Conservation (phyloP, 2,888 invertebrate species). For the Caenorhabditis plicata region DNA sequence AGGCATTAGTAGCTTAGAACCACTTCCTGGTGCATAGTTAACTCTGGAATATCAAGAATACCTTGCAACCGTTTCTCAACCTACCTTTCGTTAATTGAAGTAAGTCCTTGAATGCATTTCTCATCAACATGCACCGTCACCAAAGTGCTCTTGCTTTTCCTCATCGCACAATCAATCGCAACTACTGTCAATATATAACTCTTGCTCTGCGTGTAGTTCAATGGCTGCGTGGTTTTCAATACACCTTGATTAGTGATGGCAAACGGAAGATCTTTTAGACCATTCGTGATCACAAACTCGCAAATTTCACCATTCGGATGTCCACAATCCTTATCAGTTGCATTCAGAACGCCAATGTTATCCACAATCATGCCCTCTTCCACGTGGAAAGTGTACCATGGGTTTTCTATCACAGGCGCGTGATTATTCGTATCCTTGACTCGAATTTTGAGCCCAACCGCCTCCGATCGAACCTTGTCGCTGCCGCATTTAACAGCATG, state of each 20-base stretch:
- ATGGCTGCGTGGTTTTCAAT: constrained; percentile 88
- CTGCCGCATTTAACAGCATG: constrained; percentile 60
- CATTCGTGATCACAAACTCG: constrained; percentile 88
- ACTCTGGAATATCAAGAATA: no score
- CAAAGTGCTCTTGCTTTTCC: constrained; percentile 82
- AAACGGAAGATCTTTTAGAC: constrained; percentile 60
- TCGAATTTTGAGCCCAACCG: constrained; percentile 71
- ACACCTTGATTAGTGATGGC: constrained; percentile 62
- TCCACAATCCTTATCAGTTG: constrained; percentile 91
- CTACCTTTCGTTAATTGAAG: constrained; percentile 25
- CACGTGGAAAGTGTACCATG: constrained; percentile 84
- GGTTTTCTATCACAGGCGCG: constrained; percentile 85
- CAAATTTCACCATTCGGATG: constrained; percentile 91
- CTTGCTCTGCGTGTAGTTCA: constrained; percentile 88
- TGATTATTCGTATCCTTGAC: constrained; percentile 95
- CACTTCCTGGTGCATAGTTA: constrained; percentile 83
- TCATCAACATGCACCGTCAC: constrained; percentile 90
- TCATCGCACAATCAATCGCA: constrained; percentile 94
- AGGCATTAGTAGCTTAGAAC: constrained; percentile 76
- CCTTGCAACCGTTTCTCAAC: no score
- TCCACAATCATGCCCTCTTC: constrained; percentile 81
- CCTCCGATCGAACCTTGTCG: constrained; percentile 45
- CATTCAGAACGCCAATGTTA: constrained; percentile 86
- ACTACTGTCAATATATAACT: constrained; percentile 94
- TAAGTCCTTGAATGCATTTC: constrained; percentile 48